Base-by-base conservation (phyloP, 2,797 vertebrate genomes). In the Arnoldichthys spilopterus region DNA sequence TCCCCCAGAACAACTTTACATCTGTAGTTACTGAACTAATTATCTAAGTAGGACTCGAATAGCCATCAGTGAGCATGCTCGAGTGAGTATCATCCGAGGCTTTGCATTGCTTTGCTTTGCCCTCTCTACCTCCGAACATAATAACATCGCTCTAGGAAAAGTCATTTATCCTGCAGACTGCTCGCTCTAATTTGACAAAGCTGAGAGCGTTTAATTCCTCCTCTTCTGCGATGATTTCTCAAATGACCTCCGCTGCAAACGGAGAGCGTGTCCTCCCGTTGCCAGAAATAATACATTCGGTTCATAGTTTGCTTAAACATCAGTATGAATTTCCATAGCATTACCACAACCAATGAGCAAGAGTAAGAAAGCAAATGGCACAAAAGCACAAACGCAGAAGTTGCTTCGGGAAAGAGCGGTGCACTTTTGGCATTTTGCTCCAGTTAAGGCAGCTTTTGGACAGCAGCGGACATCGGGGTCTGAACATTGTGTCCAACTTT, bases 161-260 rank as follows among this genome's bases (percentile, higher is more conserved):
- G 51, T 73, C 40, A 73, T 76, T 80, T 74, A 56, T 83, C 58
- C 30, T 43, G 32, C 64, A 18, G 77, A 70, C 75, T 32, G 34
- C 59, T 66, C 54, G 56, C 73, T 79, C 74, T 69, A 83, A 83
- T 81, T 86, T 70, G 62, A 79, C 71, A 82, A 71, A 80, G 45
- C 70, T 63, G 64, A 72, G 59, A 78, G 71, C 34, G 24, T 78
- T 82, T 80, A 74, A 71, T 66, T 80, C 59, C 43, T 75, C 58
- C 56, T 72, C 72, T 64, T 58, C 58, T 62, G 53, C 47, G 15
- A 59, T 82, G 77, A 80, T 82, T 82, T 86, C 72, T 81, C 81
- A 77, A 79, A 79, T 84, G 83, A 86, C 66, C 78, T 73, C 54
- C 47, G 56, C 64, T 72, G 74, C 69, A 81, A 83, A 68, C 24